Evolutionary conservation across 2,797 vertebrate species (phyloP).

Genomic region (Tadarida brasiliensis): DNA sequence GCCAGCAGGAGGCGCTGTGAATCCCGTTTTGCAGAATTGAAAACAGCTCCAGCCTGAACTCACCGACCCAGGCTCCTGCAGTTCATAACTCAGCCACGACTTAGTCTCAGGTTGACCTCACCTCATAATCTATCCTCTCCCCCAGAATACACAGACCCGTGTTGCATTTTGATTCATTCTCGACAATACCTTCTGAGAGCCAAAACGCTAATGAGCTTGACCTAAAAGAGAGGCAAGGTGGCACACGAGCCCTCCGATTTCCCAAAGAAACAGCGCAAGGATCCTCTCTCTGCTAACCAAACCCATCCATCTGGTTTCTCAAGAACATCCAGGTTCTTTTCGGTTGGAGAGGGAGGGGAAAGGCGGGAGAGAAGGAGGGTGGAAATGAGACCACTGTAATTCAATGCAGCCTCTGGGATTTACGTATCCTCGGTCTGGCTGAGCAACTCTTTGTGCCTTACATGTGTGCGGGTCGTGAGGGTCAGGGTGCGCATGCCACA

Average conservation of each 20-base stretch:
- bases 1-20: not conserved
- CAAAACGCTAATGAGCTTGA: conserved; percentile 83
- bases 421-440: conserved; percentile 86
- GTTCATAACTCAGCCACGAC: not conserved
- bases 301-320: conserved; percentile 84
- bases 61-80: not conserved
- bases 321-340: conserved; percentile 84
- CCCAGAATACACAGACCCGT: conserved; percentile 76
- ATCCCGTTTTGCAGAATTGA: not conserved
- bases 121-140: not conserved
- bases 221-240: conserved; percentile 79
- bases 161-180: conserved; percentile 87
- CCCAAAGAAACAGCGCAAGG: conserved; percentile 82
- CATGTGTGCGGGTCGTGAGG: conserved; percentile 83
- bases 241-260: conserved; percentile 78
- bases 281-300: conserved; percentile 78
- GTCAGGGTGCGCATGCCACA: conserved; percentile 87
- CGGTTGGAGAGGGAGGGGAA: conserved; percentile 73
- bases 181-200: conserved; percentile 85
- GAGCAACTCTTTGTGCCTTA: conserved; percentile 84
- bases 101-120: not conserved
- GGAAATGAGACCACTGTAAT: conserved; percentile 83
- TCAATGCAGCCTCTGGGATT: conserved; percentile 85
- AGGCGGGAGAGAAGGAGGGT: conserved; percentile 68
- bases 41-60: not conserved